Percentiles rank a stretch among this genome's conserved stretches.
Evolutionary conservation across 1,140 invertebrate genomes (phyloP).

Genomic region (Dendroctonus ponderosae): DNA sequence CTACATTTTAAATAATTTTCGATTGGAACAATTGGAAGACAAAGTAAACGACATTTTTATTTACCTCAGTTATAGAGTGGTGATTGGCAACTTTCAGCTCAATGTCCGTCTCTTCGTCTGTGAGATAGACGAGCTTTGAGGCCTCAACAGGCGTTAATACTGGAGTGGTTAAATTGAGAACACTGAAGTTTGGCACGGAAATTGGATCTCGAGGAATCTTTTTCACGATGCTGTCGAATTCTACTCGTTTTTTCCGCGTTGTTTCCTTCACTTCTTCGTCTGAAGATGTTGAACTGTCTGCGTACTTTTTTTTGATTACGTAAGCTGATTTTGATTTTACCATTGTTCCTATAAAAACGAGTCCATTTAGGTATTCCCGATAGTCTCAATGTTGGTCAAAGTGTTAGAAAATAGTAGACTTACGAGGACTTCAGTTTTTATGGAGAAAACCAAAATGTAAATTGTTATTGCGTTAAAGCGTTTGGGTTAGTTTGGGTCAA

Average conservation of each 20-base stretch:
- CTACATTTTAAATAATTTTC: neutral
- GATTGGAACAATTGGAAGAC: neutral
- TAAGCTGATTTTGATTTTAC: slow-evolving; percentile 65
- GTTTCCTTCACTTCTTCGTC: slow-evolving; percentile 33
- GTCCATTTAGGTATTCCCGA: no score
- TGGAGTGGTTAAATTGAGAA: slow-evolving; percentile 62
- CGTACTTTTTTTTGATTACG: slow-evolving; percentile 56
- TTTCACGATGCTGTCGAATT: slow-evolving; percentile 45
- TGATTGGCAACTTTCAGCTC: slow-evolving; percentile 7
- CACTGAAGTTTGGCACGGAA: slow-evolving; percentile 74
- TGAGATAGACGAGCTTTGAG: slow-evolving; percentile 67
- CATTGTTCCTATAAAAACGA: slow-evolving; percentile 49
- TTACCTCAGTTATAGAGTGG: slow-evolving; percentile 6
- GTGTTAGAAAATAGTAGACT: no score
- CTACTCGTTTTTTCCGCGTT: slow-evolving; percentile 48
- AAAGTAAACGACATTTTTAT: neutral
- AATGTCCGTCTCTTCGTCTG: slow-evolving; percentile 58
- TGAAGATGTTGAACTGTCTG: slow-evolving; percentile 35
- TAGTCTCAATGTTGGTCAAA: no score
- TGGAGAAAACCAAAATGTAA: no score
- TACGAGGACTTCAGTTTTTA: no score
- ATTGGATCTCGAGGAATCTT: slow-evolving; percentile 68
- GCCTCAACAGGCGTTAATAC: slow-evolving; percentile 69
- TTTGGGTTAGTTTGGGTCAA: no score
- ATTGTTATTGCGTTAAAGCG: no score